A percentile compares a stretch with the other conserved stretches of the same genome.
These are phyloP conservation scores for Clamator glandarius DNA, from an alignment of 2,797 vertebrate genomes.

Conservation along the genomic window DNA sequence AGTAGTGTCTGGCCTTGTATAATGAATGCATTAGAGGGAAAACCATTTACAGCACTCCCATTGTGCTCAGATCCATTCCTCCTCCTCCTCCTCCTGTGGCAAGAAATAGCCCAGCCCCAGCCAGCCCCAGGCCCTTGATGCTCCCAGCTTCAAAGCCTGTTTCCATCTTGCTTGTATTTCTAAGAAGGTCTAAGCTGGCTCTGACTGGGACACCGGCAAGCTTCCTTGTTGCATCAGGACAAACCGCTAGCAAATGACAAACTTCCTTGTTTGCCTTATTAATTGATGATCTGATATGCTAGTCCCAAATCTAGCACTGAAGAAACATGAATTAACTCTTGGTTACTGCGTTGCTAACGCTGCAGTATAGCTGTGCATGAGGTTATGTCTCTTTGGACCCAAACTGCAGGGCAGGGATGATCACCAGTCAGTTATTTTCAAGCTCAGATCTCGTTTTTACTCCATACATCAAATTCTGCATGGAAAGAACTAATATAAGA, in stretches of 20 bases:
- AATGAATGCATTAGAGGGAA: neutral
- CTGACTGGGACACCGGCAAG: neutral
- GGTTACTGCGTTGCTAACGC: neutral
- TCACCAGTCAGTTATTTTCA: neutral
- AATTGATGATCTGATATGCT: neutral
- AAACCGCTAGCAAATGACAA: neutral
- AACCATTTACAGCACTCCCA: neutral
- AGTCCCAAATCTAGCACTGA: neutral
- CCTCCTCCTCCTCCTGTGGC: neutral
- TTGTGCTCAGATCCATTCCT: neutral
- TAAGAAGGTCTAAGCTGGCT: neutral
- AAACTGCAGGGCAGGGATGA: neutral
- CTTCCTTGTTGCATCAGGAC: neutral
- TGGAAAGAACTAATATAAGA: neutral
- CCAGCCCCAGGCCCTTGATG: fast-evolving
- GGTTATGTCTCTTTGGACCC: neutral
- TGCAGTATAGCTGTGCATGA: neutral
- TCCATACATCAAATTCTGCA: neutral
- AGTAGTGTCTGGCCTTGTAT: neutral
- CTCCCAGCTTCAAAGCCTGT: neutral
- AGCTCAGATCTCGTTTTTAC: neutral
- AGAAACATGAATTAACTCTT: neutral
- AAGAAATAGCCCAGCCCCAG: neutral
- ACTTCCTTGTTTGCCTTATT: neutral
- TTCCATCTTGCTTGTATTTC: neutral